These are phyloP conservation scores for Telenomus remus DNA, from an alignment of 1,140 invertebrate genomes.

Conservation along the genomic window DNA sequence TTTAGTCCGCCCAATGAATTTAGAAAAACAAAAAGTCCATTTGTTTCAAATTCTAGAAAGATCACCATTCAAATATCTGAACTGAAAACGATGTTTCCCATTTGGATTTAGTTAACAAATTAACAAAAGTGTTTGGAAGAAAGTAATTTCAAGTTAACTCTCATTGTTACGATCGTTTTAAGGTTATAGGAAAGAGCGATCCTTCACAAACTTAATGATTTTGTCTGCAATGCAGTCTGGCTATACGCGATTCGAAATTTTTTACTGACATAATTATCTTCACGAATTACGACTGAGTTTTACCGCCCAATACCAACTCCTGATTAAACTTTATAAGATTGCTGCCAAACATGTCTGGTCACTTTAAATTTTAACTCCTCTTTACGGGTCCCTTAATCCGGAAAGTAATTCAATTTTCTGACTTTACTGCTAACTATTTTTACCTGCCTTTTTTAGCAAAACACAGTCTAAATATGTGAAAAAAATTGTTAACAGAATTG, in stretches of 20 bases:
- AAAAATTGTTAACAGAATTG: too few relatives aligned
- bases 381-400: conserved; percentile 26
- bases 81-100: too few relatives aligned
- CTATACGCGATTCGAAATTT: conserved; percentile 39
- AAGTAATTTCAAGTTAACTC: neutral
- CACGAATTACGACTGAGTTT: conserved; percentile 38
- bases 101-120: too few relatives aligned
- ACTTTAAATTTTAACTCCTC: conserved; percentile 23
- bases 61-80: too few relatives aligned
- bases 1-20: too few relatives aligned
- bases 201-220: conserved; percentile 20
- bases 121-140: too few relatives aligned
- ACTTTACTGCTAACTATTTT: conserved; percentile 31
- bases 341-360: conserved; percentile 14
- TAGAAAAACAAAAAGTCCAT: too few relatives aligned
- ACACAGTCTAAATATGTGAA: conserved; percentile 15
- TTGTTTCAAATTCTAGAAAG: too few relatives aligned
- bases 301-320: conserved; percentile 30
- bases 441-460: conserved; percentile 17
- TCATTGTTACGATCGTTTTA: neutral
- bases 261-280: conserved; percentile 30
- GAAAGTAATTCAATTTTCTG: conserved; percentile 47
- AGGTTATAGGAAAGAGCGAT: conserved; percentile 20
- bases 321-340: conserved; percentile 50
- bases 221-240: conserved; percentile 35